Evolutionary conservation across 2,113 vertebrate genomes (phyloP).

Genomic region (Turnix velox): DNA sequence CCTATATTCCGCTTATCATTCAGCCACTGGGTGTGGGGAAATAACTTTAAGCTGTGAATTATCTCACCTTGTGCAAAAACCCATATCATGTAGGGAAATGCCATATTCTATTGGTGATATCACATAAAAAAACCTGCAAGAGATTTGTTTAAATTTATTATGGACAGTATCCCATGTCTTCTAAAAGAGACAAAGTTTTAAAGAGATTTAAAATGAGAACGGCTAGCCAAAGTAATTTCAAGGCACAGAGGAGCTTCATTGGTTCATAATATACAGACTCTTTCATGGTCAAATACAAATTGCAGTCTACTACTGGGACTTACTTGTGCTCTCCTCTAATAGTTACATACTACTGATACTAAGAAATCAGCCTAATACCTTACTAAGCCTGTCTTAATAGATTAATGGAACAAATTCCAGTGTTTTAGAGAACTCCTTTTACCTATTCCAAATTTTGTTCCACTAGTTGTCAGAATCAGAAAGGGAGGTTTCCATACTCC

Average conservation of each 20-base stretch:
- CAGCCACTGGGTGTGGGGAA: neutral
- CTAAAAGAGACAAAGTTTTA: neutral
- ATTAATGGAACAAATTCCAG: neutral
- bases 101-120: rapidly evolving
- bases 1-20: neutral
- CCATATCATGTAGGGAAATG: neutral
- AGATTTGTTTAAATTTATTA: neutral
- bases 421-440: neutral
- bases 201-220: neutral
- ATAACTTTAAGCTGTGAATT: neutral
- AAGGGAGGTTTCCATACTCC: neutral
- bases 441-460: neutral
- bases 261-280: neutral
- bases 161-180: neutral
- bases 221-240: neutral
- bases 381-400: neutral
- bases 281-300: neutral
- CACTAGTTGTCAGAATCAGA: neutral
- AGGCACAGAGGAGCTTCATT: neutral
- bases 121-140: neutral
- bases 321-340: neutral
- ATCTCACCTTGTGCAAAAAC: neutral
- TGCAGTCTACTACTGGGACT: neutral
- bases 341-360: neutral
- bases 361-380: neutral